Evolutionary conservation across 2,113 vertebrate species (phyloP).

Genomic region (Naja naja): DNA sequence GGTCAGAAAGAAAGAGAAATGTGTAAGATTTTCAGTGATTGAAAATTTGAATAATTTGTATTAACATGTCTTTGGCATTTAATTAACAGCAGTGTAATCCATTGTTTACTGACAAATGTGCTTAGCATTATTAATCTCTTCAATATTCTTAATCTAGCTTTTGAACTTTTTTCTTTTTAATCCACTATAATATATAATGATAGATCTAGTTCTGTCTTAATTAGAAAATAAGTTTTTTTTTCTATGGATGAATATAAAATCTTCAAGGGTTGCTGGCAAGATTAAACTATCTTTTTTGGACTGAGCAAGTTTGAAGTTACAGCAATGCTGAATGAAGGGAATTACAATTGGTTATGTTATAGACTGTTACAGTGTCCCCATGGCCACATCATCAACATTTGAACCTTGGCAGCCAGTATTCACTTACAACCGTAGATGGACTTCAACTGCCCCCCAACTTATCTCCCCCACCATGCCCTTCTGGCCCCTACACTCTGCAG

Average conservation of each 20-base stretch:
- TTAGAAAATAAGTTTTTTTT: background rate
- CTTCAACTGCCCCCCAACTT: background rate
- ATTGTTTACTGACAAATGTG: background rate
- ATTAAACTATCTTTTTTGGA: background rate
- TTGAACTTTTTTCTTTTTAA: background rate
- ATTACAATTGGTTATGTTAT: too few relatives aligned
- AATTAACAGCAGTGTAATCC: background rate
- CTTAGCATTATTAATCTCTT: background rate
- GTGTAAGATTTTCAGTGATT: background rate
- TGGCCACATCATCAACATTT: background rate
- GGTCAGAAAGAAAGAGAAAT: background rate
- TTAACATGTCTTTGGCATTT: background rate
- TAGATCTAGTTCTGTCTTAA: background rate
- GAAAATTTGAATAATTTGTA: background rate
- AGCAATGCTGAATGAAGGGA: background rate
- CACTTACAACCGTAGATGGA: background rate
- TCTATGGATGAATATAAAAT: background rate
- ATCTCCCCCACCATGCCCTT: background rate
- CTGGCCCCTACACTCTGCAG: background rate
- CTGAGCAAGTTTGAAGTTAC: background rate
- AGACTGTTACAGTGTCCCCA: too few relatives aligned
- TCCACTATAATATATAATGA: background rate
- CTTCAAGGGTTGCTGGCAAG: background rate
- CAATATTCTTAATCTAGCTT: background rate
- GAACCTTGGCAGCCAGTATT: background rate